Evolutionary conservation across 1,140 invertebrate genomes (phyloP), one percentile per base, ranked within the genome.

Genomic region (Pseudachorutes palmiensis): DNA sequence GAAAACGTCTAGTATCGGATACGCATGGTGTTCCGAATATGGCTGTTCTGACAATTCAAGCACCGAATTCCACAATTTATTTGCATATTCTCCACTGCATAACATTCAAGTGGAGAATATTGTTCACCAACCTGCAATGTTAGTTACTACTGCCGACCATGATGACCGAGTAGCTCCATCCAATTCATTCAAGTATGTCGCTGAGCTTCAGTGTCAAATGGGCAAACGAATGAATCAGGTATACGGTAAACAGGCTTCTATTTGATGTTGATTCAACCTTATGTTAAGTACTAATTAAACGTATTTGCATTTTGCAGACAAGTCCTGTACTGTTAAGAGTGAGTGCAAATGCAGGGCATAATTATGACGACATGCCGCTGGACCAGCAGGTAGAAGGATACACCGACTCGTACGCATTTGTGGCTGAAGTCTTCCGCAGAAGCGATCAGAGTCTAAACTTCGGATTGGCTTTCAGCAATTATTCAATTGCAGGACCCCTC

Each of bases 1-100:
- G 80, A 97, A 97, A 80, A 99, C 98, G 77, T 99, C 96, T 0
- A 96, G n/a, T n/a, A n/a, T 98, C 77, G 97, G 95, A 0, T 88
- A 92, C 79, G 91, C 92, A 32, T 99, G 96, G 97, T 65, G 57
- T 36, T 92, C 92, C 0, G 97, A 99, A 80, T 99, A 90, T 81
- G 97, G 97, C 19, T 89, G 86, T 79, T 87, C 94, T 1, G 92
- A 96, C 71, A 86, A 94, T 67, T n/a, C n/a, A n/a, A 55, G 81
- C 86, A 86, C 92, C 49, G 88, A 97, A 70, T 98, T 98, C 76
- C 81, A 91, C 24, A 91, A 90, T 80, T 78, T 98, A 9, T 82
- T 87, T 30, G 94, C 93, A 80, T 96, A 91, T 80, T 98, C 95
- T 14, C 96, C 97, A 1, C 80, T 98, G 5, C 96, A 99, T 79